These are phyloP conservation scores for Dermochelys coriacea DNA, from an alignment of 2,797 vertebrate species.

Conservation along the genomic window DNA sequence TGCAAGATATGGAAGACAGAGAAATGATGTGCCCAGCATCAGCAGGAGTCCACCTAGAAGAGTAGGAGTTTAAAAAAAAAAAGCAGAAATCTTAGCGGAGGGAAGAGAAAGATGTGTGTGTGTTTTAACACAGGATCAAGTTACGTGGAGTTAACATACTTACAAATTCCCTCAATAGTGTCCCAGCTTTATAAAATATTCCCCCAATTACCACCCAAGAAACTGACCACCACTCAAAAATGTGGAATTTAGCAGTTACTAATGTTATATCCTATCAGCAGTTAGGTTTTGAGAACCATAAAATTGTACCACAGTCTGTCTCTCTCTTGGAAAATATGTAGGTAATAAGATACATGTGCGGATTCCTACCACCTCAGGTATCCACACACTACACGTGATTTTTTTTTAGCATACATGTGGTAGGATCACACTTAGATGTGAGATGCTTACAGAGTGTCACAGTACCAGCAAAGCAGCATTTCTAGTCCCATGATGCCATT, in stretches of 20 bases:
- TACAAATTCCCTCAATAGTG: neutral
- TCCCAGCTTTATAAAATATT: neutral
- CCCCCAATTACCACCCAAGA: neutral
- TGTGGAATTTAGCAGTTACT: neutral
- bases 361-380: neutral
- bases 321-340: neutral
- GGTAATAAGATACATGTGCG: neutral
- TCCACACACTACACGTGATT: neutral
- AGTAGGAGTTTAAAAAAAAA: neutral
- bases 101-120: neutral
- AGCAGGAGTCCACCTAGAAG: neutral
- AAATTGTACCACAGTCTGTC: neutral
- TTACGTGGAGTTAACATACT: neutral
- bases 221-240: neutral
- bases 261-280: neutral
- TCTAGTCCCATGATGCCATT: neutral
- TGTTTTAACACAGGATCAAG: neutral
- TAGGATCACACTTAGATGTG: neutral
- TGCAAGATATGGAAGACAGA: neutral
- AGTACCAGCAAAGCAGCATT: conserved; percentile 21
- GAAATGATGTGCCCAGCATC: neutral
- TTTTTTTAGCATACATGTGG: neutral
- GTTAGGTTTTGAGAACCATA: neutral
- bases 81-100: neutral
- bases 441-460: neutral